Conservation (phyloP, 1,140 invertebrate genomes). For the Calliphora vicina region DNA sequence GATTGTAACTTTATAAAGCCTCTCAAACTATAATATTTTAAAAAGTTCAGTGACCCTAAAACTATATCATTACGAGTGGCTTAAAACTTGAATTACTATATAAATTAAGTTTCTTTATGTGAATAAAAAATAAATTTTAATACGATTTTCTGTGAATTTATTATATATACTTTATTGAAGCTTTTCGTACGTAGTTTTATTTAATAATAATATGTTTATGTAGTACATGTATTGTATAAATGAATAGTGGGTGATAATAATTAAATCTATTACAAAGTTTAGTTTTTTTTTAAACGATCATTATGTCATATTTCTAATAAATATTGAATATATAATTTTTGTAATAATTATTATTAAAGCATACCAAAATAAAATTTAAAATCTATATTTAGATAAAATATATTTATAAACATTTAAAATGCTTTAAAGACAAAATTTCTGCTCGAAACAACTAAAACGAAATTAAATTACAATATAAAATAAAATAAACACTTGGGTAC, state of each 20-base stretch:
- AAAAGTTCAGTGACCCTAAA: no score
- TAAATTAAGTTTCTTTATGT: no score
- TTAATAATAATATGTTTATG: neutral
- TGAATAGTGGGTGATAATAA: neutral
- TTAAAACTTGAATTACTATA: no score
- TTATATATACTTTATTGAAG: neutral
- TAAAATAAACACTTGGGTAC: neutral
- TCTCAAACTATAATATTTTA: no score
- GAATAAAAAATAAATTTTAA: no score
- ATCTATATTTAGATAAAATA: neutral
- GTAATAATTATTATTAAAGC: conserved; percentile 14
- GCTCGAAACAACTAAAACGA: neutral
- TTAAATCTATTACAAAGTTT: neutral
- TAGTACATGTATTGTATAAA: no score
- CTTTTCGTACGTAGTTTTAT: neutral
- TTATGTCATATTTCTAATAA: neutral
- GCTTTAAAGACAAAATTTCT: conserved; percentile 11
- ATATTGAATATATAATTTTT: neutral
- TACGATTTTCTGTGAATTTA: no score
- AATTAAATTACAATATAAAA: neutral
- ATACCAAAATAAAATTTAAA: neutral
- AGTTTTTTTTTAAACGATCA: no score
- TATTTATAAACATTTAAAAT: conserved; percentile 28
- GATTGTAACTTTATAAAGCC: no score
- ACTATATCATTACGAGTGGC: no score